Conservation (phyloP, 2,113 vertebrate species). For the Synodontis membranacea region DNA sequence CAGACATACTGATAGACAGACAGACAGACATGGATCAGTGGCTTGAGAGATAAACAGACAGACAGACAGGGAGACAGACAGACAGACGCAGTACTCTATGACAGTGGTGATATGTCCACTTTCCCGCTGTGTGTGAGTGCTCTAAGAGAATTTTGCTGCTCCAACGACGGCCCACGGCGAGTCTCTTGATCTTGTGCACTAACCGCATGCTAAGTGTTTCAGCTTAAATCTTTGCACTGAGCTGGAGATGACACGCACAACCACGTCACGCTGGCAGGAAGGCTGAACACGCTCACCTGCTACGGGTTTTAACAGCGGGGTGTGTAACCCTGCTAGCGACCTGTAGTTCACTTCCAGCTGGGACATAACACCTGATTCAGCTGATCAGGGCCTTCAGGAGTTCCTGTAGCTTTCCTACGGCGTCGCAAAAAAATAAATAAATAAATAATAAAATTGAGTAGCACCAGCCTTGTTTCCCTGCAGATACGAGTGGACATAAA, state of each 20-base stretch:
- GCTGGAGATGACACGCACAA: neutral
- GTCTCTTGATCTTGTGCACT: neutral
- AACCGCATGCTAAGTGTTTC: conserved; percentile 12
- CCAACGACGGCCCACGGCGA: conserved; percentile 32
- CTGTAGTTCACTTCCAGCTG: neutral
- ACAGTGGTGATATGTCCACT: conserved; percentile 65
- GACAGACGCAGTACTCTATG: conserved; percentile 63
- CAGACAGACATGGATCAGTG: neutral
- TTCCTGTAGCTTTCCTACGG: neutral
- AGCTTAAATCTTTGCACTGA: neutral
- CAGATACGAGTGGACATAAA: neutral
- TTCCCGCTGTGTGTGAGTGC: conserved; percentile 56
- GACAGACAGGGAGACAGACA: neutral
- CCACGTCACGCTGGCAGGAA: neutral
- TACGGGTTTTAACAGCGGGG: neutral
- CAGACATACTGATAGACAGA: neutral
- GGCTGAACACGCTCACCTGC: conserved; percentile 1
- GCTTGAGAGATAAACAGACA: neutral
- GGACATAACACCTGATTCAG: neutral
- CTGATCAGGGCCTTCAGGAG: neutral
- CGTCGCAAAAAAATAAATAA: no score
- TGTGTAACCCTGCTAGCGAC: neutral
- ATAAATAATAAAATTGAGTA: neutral
- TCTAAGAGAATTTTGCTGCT: conserved; percentile 61
- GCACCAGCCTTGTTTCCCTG: neutral